Evolutionary conservation across 2,113 vertebrate species (phyloP).

Genomic region (Calyptommatus sinebrachiatus): DNA sequence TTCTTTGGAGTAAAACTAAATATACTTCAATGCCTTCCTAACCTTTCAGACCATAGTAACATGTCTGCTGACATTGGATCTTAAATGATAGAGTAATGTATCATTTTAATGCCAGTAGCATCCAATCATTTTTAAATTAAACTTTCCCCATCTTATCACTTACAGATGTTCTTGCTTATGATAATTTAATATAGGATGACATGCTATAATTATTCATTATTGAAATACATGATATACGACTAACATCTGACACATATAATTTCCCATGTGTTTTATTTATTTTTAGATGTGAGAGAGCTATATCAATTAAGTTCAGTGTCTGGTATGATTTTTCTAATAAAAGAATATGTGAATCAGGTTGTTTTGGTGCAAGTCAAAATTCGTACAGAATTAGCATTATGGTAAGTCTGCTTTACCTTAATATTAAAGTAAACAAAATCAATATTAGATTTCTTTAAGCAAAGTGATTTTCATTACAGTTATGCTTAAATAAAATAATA

Average conservation of each 20-base stretch:
- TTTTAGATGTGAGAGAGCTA: not conserved
- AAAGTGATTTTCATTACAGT: not conserved
- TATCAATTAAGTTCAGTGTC: not conserved
- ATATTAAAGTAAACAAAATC: not conserved
- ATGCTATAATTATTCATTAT: constrained; percentile 40
- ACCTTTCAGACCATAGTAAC: not conserved
- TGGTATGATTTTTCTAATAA: constrained; percentile 5
- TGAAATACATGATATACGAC: constrained; percentile 8
- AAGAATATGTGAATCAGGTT: not conserved
- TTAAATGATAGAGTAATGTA: not conserved
- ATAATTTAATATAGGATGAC: constrained; percentile 39
- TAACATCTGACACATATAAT: constrained; percentile 12
- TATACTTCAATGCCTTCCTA: not conserved
- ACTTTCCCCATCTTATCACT: constrained; percentile 19
- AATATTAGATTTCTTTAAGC: not conserved
- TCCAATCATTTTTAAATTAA: constrained; percentile 38
- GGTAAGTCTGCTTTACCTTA: not conserved
- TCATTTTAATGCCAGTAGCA: not conserved
- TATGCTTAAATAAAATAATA: not conserved
- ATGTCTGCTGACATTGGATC: constrained; percentile 1
- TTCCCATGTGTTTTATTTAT: constrained; percentile 4
- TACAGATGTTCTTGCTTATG: constrained; percentile 32
- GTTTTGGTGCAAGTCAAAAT: not conserved
- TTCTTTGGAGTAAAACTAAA: constrained; percentile 13
- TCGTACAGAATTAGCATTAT: not conserved